Base-by-base conservation (phyloP, 2,888 invertebrate genomes). In the Choristoneura rosaceana region DNA sequence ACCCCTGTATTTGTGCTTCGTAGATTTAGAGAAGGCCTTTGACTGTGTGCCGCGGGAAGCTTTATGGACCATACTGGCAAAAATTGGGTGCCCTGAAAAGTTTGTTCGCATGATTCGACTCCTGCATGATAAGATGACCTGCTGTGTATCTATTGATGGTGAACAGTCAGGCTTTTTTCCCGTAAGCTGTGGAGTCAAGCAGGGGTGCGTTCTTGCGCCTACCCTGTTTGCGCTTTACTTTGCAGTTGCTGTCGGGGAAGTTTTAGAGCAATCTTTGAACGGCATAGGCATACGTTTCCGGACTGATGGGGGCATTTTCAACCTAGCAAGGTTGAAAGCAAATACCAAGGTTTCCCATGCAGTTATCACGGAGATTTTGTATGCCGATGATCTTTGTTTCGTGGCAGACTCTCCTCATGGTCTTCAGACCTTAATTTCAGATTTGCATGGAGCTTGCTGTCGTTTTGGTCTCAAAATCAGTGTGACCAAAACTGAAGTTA, bases 391-490 rank as follows among this genome's bases (percentile, higher is more conserved):
- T 34, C 43, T 43, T 14, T 34, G 59, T 34, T 59, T 59, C 7
- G 33, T 59, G 34, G 59, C 59, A 4, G 33, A 59, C 1, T 34
- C 59, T 14, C 33, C 34, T 2, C 1, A 12, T 2, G 33, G 9
- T 1, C 34, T 59, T 2, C 59, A 34, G 14, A 59, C 8, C 33
- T 34, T 14, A 1, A 34, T 33, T 10, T 17, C 17, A 25, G 25
- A 9, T 9, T 25, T 25, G 17, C 25, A 25, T 25, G 55, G 7
- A 34, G 59, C 64, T 34, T 50, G 66, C 58, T 47, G 58, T 5
- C 75, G 65, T 14, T 76, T 76, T 15, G 75, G 78, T 7, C 73
- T 77, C 0, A 76, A 75, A 50, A 73, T 77, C 12, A 76, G 71
- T 74, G 74, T 75, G 64, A 75, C 66, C 25, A 76, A 77, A 10